These are phyloP conservation scores for Rattus rattus DNA, from an alignment of 2,113 vertebrate genomes.

Conservation along the genomic window DNA sequence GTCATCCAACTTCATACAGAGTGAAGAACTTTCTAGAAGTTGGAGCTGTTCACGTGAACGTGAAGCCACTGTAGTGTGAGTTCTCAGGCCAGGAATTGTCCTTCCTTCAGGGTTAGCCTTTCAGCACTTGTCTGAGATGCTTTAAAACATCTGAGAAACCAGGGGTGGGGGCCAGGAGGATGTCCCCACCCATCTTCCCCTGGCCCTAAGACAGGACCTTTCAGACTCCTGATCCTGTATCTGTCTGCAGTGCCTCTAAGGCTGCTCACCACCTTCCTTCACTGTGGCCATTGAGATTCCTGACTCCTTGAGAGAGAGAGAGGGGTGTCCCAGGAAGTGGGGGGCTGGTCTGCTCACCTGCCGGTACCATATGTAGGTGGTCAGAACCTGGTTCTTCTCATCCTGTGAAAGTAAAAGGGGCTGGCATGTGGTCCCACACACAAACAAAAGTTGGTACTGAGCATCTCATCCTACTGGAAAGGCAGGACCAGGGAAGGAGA, in stretches of 20 bases:
- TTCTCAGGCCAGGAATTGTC: neutral
- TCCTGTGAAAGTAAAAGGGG: conserved; percentile 87
- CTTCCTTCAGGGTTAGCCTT: neutral
- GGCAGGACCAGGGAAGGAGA: neutral
- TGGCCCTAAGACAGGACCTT: neutral
- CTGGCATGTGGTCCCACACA: neutral
- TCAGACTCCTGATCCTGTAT: neutral
- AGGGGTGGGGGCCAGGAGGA: neutral
- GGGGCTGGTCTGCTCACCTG: conserved; percentile 87
- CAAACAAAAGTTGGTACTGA: neutral
- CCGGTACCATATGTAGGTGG: conserved; percentile 98
- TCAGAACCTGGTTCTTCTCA: conserved; percentile 98
- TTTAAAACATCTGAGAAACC: neutral
- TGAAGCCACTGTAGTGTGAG: neutral
- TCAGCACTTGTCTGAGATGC: neutral
- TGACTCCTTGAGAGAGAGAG: neutral
- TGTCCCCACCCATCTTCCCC: neutral
- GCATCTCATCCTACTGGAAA: neutral
- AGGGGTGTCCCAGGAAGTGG: neutral
- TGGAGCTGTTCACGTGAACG: neutral
- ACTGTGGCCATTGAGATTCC: neutral
- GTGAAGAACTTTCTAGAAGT: conserved; percentile 35
- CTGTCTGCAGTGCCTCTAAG: neutral
- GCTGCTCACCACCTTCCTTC: neutral
- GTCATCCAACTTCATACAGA: neutral